Evolutionary conservation across 1,140 invertebrate species (phyloP).

Genomic region (Sinella curviseta): DNA sequence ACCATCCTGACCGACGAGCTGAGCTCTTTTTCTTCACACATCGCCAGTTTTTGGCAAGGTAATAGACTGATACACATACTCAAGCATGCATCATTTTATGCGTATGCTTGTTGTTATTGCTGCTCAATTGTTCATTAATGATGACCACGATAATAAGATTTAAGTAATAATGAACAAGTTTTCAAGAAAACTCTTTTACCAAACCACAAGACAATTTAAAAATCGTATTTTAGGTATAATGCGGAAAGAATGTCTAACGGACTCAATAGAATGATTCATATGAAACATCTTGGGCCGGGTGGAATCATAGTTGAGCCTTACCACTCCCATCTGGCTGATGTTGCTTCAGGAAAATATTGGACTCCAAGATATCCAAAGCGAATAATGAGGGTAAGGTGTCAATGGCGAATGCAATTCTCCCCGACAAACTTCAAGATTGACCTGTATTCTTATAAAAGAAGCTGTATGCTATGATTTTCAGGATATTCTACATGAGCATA

Average conservation of each 20-base stretch:
- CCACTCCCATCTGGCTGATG: conserved; percentile 24
- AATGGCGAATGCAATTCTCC: no score
- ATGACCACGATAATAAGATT: no score
- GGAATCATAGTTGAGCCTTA: conserved; percentile 8
- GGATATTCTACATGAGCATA: conserved; percentile 8
- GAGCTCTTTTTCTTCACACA: conserved; percentile 16
- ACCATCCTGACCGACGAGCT: neutral
- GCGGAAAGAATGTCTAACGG: conserved; percentile 22
- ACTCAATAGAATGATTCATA: neutral
- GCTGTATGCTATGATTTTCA: no score
- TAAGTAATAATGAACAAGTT: no score
- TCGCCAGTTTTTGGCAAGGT: conserved; percentile 18
- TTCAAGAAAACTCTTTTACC: no score
- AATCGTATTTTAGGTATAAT: conserved; percentile 1
- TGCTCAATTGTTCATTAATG: no score
- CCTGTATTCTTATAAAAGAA: no score
- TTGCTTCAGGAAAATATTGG: conserved; percentile 18
- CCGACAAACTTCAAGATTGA: neutral
- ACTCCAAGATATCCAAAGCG: neutral
- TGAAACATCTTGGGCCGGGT: neutral
- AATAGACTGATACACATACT: neutral
- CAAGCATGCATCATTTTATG: neutral
- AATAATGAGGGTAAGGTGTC: neutral
- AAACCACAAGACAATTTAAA: no score
- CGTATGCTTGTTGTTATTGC: no score